Evolutionary conservation across 2,888 invertebrate species (phyloP), one percentile per base, ranked within the genome.

Genomic region (Drosophila dives): DNA sequence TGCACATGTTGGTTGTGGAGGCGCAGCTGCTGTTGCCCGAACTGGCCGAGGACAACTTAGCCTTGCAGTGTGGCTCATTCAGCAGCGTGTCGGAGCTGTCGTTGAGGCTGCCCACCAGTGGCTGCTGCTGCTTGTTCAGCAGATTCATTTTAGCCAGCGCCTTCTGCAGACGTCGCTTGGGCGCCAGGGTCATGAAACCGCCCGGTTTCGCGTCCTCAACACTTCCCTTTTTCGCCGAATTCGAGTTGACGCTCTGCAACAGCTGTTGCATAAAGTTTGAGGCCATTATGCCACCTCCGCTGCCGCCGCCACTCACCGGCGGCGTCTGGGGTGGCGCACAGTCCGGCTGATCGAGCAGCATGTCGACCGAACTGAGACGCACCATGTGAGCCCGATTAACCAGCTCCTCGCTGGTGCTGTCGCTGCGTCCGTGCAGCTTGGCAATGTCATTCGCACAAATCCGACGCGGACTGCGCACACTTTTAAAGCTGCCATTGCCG

Each of bases 141-240:
- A 98, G 96, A 93, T 98, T 98, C 95, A 98, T 97, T 94, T 97
- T 97, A 94, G 96, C 96, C 86, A 97, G 94, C 70, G 97, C 97
- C 93, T 96, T 97, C 89, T 97, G 97, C 66, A 98, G 93, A 86
- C 97, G 95, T 81, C 96, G 95, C 90, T 97, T 97, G 60, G 98
- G 97, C 3, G 97, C 98, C 20, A 92, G 64, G 0, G 98, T 98
- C 97, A 98, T 98, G 90, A 98, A 98, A 64, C 96, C 97, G 90
- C 96, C 96, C 12, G 81, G 74, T 42, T 86, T 77, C 2, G 49
- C 23, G 10, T 78, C 78, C 42, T 80, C 74, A 0, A 68, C 75
- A 93, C 72, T 51, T 49, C 75, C 73, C 61, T 92, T 92, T 34
- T 90, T 90, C 11, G 87, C 91, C 5, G 92, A 92, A 5, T 83